Evolutionary conservation across 1,140 invertebrate species (phyloP), one percentile per base, ranked within the genome.

Genomic region (Cyclina sinensis): DNA sequence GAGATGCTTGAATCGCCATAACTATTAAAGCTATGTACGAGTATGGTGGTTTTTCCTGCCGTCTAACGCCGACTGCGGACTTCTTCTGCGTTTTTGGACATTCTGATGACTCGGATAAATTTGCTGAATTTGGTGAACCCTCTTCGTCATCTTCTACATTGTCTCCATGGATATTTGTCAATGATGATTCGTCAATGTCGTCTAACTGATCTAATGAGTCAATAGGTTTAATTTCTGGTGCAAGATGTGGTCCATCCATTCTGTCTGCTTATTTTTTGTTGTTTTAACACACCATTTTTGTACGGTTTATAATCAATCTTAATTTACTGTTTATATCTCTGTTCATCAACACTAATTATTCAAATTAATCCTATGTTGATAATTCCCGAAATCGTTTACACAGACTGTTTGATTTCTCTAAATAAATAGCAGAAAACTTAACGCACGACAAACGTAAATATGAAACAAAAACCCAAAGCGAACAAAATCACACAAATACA

Each of bases 11-110:
- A 82, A 99, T 99, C 0, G 99, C 99, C 98, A 99, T 99, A 0
- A 99, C 98, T 43, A 99, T 99, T 68, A 99, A 96, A 2, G 99
- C 98, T 86, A 99, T 99, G 95, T 99, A 99, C 5, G 98, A 99
- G 91, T 98, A 98, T 0, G 99, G 99, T 1, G 99, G 99, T 93
- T 99, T 99, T 94, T 99, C 99, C 68, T 94, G 94, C 39, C 95
- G 87, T 37, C 95, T 86, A 9, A 94, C 93, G 16, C 94, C 94
- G 0, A 94, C 93, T 12, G 91, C 92, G 0, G 91, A 78, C 89
- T 94, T 94, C 90, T 94, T 95, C 0, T 51, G 59, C 7, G 83
- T 74, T 68, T 92, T 92, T 48, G 88, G 90, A 46, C 83, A 84
- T 35, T 79, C 57, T n/a, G 85, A 68, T 16, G 76, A 68, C 7